Evolutionary conservation across 2,888 invertebrate species (phyloP).

Genomic region (Melinaea menophilus): DNA sequence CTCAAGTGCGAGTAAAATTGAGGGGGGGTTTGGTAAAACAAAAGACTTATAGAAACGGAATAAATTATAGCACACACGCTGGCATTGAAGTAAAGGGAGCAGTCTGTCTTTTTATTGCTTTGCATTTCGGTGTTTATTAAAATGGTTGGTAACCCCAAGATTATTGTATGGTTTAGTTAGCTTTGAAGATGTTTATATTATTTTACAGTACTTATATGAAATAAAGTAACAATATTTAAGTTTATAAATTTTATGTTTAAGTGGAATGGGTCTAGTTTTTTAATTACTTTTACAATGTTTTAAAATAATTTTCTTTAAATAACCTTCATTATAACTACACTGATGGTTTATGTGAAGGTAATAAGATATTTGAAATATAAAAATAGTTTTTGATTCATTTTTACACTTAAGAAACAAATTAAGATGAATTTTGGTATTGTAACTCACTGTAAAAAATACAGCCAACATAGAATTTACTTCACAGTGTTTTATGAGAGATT

Average conservation of each 20-base stretch:
- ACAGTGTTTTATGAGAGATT: too few species aligned
- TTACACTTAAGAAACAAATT: too few species aligned
- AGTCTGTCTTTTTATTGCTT: slow-evolving; percentile 60
- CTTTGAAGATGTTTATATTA: background rate
- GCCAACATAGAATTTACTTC: too few species aligned
- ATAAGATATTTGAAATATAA: too few species aligned
- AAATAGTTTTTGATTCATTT: too few species aligned
- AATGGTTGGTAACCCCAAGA: slow-evolving; percentile 27
- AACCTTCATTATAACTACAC: too few species aligned
- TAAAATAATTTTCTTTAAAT: too few species aligned
- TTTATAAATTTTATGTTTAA: background rate
- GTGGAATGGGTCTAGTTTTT: too few species aligned
- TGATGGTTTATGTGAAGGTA: too few species aligned
- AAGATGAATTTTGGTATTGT: too few species aligned
- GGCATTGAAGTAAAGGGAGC: slow-evolving; percentile 50
- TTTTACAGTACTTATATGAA: background rate
- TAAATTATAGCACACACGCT: slow-evolving; percentile 65
- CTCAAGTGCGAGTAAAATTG: slow-evolving; percentile 48
- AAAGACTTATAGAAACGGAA: slow-evolving; percentile 52
- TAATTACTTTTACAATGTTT: too few species aligned
- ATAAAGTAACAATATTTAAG: background rate
- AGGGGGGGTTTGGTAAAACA: slow-evolving; percentile 29
- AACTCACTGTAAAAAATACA: too few species aligned
- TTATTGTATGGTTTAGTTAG: background rate
- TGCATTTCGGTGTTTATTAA: slow-evolving; percentile 36